phyloP scores from a whole-genome alignment of 2,888 invertebrate genomes.

The Eretmocerus hayati region DNA sequence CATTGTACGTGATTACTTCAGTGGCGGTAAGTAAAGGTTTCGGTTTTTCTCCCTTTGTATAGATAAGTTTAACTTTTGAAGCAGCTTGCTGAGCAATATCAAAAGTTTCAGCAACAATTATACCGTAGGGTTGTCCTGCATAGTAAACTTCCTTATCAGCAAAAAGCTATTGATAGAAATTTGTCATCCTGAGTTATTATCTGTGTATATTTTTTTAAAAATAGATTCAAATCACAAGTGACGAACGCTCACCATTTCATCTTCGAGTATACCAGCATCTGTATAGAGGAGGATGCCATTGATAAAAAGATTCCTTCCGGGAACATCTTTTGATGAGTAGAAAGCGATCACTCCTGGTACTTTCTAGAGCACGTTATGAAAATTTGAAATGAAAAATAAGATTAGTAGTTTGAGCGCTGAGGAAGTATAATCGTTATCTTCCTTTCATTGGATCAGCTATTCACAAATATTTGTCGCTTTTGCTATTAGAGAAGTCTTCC shows the following conservation, averaged over 20 bases:
- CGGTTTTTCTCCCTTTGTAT: constrained; percentile 1
- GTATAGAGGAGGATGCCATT: background rate
- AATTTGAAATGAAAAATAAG: background rate
- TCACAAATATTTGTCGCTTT: no score
- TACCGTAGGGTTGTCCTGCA: constrained; percentile 67
- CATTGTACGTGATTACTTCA: constrained; percentile 34
- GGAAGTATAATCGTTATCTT: no score
- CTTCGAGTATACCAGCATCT: constrained; percentile 10
- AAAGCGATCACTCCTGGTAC: constrained; percentile 61
- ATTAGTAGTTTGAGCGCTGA: no score
- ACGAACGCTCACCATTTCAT: constrained; percentile 33
- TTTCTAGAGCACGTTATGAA: constrained; percentile 52
- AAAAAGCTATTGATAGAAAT: constrained; percentile 29
- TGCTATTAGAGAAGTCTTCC: no score
- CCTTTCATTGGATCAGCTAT: no score
- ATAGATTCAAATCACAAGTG: background rate
- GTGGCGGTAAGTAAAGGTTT: constrained; percentile 38
- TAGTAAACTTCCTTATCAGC: constrained; percentile 50
- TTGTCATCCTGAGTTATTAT: background rate
- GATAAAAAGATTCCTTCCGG: constrained; percentile 53
- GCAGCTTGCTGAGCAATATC: constrained; percentile 56
- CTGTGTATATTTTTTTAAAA: background rate
- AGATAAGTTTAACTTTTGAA: constrained; percentile 25
- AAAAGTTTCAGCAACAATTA: constrained; percentile 62
- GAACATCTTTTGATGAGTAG: constrained; percentile 61